Conservation (phyloP, 2,113 vertebrate species). For the Diadophis punctatus region DNA sequence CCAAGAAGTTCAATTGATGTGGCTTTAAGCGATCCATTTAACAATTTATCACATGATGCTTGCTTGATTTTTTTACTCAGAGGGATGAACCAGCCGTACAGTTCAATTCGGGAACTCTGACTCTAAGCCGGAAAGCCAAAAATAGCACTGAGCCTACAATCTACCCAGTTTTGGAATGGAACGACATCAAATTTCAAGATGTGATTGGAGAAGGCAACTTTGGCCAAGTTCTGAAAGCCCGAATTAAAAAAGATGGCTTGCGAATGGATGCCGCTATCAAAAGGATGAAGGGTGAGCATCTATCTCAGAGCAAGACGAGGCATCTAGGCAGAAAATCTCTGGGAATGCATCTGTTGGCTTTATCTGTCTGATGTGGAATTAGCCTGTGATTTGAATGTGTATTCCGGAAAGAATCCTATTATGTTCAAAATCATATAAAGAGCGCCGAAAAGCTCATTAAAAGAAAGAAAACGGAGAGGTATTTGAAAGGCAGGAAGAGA, state of each 20-base stretch:
- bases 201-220: slow-evolving; percentile 90
- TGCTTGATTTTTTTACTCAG: slow-evolving; percentile 56
- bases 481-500: too few relatives aligned
- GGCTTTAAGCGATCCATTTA: background rate
- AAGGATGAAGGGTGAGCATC: slow-evolving; percentile 83
- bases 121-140: slow-evolving; percentile 76
- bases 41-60: background rate
- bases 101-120: slow-evolving; percentile 83
- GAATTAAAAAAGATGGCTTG: slow-evolving; percentile 86
- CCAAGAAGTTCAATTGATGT: background rate
- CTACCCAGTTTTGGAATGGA: slow-evolving; percentile 86
- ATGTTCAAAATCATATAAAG: background rate
- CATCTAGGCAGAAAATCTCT: background rate
- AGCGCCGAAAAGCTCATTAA: background rate
- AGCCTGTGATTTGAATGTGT: background rate
- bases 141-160: slow-evolving; percentile 77
- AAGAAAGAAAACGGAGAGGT: background rate
- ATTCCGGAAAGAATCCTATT: background rate
- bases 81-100: slow-evolving; percentile 87
- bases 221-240: slow-evolving; percentile 86
- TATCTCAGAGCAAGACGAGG: background rate
- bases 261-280: slow-evolving; percentile 89
- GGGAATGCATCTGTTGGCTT: background rate
- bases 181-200: slow-evolving; percentile 90
- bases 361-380: background rate